phyloP scores from a whole-genome alignment of 2,113 vertebrate species.

The Daphoenositta chrysoptera region DNA sequence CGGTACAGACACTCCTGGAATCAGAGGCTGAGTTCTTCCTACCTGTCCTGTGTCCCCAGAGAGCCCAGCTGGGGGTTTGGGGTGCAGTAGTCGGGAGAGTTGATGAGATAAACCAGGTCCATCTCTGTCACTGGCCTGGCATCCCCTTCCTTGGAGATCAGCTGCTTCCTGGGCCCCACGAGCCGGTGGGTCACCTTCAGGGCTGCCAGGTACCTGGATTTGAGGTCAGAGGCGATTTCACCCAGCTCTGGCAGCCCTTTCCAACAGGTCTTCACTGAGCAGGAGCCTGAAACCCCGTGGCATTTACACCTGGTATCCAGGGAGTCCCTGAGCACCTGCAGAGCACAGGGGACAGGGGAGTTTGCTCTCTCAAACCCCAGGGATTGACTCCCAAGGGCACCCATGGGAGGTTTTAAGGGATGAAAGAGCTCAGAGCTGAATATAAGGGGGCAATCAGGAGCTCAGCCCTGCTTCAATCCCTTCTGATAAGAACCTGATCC shows the following conservation, averaged over 20 bases:
- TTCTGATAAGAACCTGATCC: not conserved
- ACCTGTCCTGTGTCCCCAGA: constrained; percentile 78
- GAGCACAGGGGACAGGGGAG: not conserved
- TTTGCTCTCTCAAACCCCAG: not conserved
- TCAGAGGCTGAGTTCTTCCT: not conserved
- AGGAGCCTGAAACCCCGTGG: constrained; percentile 80
- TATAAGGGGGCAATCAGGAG: not conserved
- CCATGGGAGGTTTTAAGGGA: not conserved
- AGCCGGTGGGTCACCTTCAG: constrained; percentile 72
- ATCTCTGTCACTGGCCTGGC: constrained; percentile 64
- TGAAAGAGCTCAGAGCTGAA: not conserved
- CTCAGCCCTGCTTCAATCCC: not conserved
- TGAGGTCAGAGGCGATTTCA: constrained; percentile 72
- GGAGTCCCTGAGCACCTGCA: constrained; percentile 72
- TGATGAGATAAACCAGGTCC: constrained; percentile 75
- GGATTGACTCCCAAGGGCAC: not conserved
- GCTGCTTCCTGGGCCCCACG: constrained; percentile 65
- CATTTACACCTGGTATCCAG: constrained; percentile 78
- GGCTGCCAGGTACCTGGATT: constrained; percentile 74
- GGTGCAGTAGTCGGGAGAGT: constrained; percentile 74
- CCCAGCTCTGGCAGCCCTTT: constrained; percentile 70
- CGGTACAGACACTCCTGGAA: accelerated
- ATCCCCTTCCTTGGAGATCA: constrained; percentile 70
- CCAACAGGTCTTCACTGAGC: constrained; percentile 80
- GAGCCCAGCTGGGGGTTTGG: constrained; percentile 68